Conservation (phyloP, 2,888 invertebrate genomes). For the Gisinianus flammeolus region DNA sequence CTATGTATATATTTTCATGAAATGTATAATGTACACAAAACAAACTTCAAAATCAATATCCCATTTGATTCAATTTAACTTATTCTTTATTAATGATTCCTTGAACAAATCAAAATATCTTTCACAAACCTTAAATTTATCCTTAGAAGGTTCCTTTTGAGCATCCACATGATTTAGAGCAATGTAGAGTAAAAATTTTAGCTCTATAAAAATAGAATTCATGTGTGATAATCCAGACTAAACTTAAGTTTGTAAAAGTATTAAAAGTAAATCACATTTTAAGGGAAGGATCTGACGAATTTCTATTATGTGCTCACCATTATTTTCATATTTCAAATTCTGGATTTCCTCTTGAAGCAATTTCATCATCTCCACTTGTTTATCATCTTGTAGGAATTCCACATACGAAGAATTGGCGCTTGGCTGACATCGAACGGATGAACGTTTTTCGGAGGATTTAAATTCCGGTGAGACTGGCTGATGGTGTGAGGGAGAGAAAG, state of each 20-base stretch:
- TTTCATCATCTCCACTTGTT: conserved; percentile 15
- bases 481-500: not conserved
- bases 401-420: not conserved
- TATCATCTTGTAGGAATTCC: not conserved
- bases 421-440: not conserved
- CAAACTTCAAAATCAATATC: not conserved
- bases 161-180: conserved; percentile 41
- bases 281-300: not conserved
- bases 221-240: too few species aligned
- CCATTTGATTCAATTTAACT: not conserved
- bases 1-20: conserved; percentile 12
- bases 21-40: not conserved
- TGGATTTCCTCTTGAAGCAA: conserved; percentile 30
- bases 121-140: conserved; percentile 29
- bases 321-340: conserved; percentile 36
- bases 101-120: not conserved
- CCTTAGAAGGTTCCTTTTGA: not conserved
- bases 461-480: not conserved
- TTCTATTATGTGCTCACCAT: conserved; percentile 8
- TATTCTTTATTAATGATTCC: not conserved
- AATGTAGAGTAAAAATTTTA: conserved; percentile 50
- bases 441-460: not conserved
- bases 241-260: too few species aligned
- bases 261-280: conserved; percentile 19
- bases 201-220: conserved; percentile 44